Evolutionary conservation across 2,888 invertebrate species (phyloP).

Genomic region (Pheosia tremula): DNA sequence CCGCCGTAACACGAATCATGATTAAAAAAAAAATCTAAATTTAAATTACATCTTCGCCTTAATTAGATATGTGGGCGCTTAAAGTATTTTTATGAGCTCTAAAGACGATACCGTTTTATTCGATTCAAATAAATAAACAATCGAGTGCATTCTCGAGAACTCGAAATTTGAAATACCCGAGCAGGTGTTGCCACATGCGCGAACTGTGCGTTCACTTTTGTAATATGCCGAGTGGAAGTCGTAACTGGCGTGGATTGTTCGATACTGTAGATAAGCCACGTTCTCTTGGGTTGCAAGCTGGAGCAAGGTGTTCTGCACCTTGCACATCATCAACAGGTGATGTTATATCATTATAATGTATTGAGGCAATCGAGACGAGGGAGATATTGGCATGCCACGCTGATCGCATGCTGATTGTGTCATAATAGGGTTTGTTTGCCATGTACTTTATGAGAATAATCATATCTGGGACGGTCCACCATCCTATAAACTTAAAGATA

Average conservation of each 20-base stretch:
- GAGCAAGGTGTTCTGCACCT: neutral
- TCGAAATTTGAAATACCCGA: conserved; percentile 17
- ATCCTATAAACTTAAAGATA: too few relatives aligned
- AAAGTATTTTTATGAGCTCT: conserved; percentile 44
- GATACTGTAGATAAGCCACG: conserved; percentile 1
- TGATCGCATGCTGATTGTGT: too few relatives aligned
- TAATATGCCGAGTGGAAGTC: neutral
- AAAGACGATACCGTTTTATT: conserved; percentile 45
- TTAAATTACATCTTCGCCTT: conserved; percentile 13
- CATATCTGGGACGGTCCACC: too few relatives aligned
- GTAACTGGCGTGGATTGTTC: conserved; percentile 1
- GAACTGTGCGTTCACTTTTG: neutral
- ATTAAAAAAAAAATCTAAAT: neutral
- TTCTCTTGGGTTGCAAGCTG: neutral
- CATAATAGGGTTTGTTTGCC: too few relatives aligned
- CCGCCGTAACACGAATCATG: conserved; percentile 7
- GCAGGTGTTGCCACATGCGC: conserved; percentile 22
- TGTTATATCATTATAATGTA: neutral
- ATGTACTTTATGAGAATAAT: too few relatives aligned
- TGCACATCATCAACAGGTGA: conserved; percentile 1
- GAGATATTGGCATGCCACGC: too few relatives aligned
- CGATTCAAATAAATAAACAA: conserved; percentile 46
- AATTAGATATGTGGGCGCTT: conserved; percentile 34
- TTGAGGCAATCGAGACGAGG: too few relatives aligned
- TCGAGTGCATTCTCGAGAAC: conserved; percentile 23